These are phyloP conservation scores for Pachyseris speciosa DNA, from an alignment of 64 coral and sea anemone species.

Conservation along the genomic window DNA sequence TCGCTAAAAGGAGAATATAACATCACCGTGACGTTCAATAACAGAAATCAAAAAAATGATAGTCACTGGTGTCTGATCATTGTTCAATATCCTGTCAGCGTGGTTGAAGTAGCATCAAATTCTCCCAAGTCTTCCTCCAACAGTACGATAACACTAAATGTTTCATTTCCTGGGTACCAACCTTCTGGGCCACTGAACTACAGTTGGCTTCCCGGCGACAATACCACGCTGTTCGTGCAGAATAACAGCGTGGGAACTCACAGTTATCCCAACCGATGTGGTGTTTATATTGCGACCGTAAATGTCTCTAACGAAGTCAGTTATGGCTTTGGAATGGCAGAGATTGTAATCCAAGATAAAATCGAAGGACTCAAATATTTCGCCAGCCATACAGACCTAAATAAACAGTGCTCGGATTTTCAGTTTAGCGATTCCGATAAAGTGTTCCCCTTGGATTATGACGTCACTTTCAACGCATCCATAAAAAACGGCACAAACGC, in stretches of 20 bases:
- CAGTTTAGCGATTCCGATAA: neutral
- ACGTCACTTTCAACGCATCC: slow-evolving; percentile 1
- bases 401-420: neutral
- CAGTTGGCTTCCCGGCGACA: neutral
- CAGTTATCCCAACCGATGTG: neutral
- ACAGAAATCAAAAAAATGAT: slow-evolving; percentile 26
- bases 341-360: slow-evolving; percentile 32
- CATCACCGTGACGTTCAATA: slow-evolving; percentile 29
- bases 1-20: slow-evolving; percentile 10
- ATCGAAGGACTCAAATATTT: neutral
- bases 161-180: neutral
- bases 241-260: neutral
- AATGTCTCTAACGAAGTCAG: slow-evolving; percentile 49
- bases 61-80: neutral
- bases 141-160: neutral
- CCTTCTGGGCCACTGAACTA: slow-evolving; percentile 3
- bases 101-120: neutral
- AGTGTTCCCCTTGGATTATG: slow-evolving; percentile 8
- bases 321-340: neutral
- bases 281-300: slow-evolving; percentile 35
- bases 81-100: slow-evolving; percentile 13
- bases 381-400: neutral
- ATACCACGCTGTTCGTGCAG: too few relatives aligned
- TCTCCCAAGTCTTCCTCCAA: slow-evolving; percentile 10
- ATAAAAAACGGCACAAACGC: slow-evolving; percentile 41